Conservation (phyloP, 2,113 vertebrate genomes). For the crab-eating macaque (Macaca fascicularis) region T2T-MFA8v1.1 NC_088391.1:6814501-6815000, state of each 20-base stretch:
- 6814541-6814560: not conserved
- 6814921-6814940: not conserved
- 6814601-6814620: not conserved
- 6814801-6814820: not conserved
- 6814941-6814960: not conserved
- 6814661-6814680: not conserved
- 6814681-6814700: not conserved
- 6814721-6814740: not conserved
- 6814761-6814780: no score
- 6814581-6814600: not conserved
- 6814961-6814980: not conserved
- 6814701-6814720: not conserved
- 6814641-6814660: not conserved
- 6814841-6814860: not conserved
- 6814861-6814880: not conserved
- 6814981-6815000: not conserved
- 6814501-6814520: fast-evolving
- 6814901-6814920: not conserved
- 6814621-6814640: not conserved
- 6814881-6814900: not conserved
- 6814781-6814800: not conserved
- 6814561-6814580: no score
- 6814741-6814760: not conserved
- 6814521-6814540: not conserved
- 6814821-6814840: not conserved